These are phyloP conservation scores for Petrocephalus schoutedeni DNA, from an alignment of 2,797 vertebrate genomes.

Conservation along the genomic window DNA sequence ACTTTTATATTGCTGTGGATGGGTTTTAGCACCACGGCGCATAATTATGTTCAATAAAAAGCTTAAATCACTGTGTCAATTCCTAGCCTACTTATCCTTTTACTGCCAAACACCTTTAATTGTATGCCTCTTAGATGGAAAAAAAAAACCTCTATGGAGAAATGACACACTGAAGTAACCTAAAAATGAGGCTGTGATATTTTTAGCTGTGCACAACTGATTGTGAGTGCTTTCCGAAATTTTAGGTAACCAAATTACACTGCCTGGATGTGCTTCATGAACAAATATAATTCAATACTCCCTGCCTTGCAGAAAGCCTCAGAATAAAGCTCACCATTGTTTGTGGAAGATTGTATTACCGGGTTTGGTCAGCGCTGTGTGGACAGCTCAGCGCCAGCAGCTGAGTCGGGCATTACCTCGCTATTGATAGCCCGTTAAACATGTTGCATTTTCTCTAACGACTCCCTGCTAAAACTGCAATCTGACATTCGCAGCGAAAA, in stretches of 20 bases:
- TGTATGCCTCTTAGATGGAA: neutral
- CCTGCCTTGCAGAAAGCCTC: neutral
- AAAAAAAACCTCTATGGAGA: neutral
- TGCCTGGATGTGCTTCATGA: neutral
- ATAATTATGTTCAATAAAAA: slow-evolving; percentile 5
- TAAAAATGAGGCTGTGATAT: slow-evolving; percentile 4
- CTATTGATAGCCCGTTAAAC: slow-evolving; percentile 9
- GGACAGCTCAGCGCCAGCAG: neutral
- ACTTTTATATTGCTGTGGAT: neutral
- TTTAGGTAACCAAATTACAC: neutral
- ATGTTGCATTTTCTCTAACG: slow-evolving; percentile 4
- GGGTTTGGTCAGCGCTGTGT: neutral
- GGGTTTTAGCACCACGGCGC: neutral
- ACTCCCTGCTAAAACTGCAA: slow-evolving; percentile 3
- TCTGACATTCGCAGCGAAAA: neutral
- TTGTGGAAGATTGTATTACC: neutral
- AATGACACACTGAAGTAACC: neutral
- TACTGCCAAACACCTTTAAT: neutral
- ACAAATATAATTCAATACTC: neutral
- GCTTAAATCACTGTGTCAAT: neutral
- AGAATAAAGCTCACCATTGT: neutral
- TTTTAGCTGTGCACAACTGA: slow-evolving; percentile 15
- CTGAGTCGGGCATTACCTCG: neutral
- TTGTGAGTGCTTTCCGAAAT: neutral
- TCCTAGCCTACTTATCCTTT: neutral